Conservation (phyloP, 2,113 vertebrate genomes). For the Sorex araneus region DNA sequence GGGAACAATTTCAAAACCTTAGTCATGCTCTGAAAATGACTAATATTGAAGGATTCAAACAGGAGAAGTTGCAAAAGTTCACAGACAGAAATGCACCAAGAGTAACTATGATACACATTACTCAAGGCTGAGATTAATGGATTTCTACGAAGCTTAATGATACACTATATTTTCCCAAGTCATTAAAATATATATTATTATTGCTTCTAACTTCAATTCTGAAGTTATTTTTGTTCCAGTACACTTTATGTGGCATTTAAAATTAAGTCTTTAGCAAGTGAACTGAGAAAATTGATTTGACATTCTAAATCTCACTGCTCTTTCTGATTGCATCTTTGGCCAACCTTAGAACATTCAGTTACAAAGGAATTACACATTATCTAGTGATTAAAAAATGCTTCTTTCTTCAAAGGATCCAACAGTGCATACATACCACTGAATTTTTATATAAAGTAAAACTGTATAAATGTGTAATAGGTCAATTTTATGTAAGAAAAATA, state of each 20-base stretch:
- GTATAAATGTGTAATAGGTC: background rate
- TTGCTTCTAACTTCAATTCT: slow-evolving; percentile 64
- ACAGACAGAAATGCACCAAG: slow-evolving; percentile 87
- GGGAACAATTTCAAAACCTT: background rate
- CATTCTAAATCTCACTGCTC: slow-evolving; percentile 45
- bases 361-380: slow-evolving; percentile 39
- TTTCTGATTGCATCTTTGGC: slow-evolving; percentile 55
- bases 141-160: slow-evolving; percentile 69
- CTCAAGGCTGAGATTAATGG: slow-evolving; percentile 41
- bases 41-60: slow-evolving; percentile 73
- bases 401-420: background rate
- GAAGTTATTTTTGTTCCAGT: slow-evolving; percentile 48
- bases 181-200: slow-evolving; percentile 67
- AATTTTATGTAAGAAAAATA: slow-evolving; percentile 33
- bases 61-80: slow-evolving; percentile 70
- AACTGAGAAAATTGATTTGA: slow-evolving; percentile 69
- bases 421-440: background rate
- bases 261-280: slow-evolving; percentile 60
- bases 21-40: slow-evolving; percentile 46
- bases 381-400: slow-evolving; percentile 39
- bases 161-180: slow-evolving; percentile 60
- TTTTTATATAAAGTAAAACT: slow-evolving; percentile 34
- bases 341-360: slow-evolving; percentile 61
- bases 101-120: slow-evolving; percentile 67
- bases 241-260: slow-evolving; percentile 50